Base-by-base conservation (phyloP, 2,113 vertebrate genomes). In the Leucoraja erinaceus region DNA sequence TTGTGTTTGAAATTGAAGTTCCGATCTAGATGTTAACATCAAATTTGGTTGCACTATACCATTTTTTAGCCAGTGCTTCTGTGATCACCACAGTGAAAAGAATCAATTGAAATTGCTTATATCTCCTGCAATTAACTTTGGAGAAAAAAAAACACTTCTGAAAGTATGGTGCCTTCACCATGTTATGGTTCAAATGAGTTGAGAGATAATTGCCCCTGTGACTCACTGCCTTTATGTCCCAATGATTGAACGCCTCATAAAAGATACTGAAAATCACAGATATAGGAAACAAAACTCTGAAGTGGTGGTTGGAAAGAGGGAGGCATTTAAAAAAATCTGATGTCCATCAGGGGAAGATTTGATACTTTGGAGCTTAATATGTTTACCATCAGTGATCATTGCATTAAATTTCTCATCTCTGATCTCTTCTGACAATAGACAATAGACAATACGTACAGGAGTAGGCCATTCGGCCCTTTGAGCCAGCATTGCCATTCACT, bases 81-180 rank as follows among this genome's bases (percentile, higher is more conserved):
- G 4, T 59, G 20, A 1, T 56, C 33, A 31, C 83, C n/a, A 18
- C 28, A 31, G 28, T 31, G 59, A 18, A 61, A n/a, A 88, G 59
- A 63, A 88, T 88, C 59, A 61, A 63, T 31, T 88, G 28, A 18
- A 63, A 88, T 88, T 88, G 59, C 83, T 88, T 61, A 8, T 4
- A 88, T 63, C 56, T 88, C 14, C 61, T 66, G 59, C 12, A 88
- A 88, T 88, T 88, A 88, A 88, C 83, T 63, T 88, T 63, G 28
- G 18, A 5, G 14, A 72, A 66, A 61, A 63, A 61, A 84, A 31
- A 18, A n/a, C 1, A 47, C 38, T 31, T 88, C 56, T 88, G 59
- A 88, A 31, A 28, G 59, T 31, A 88, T 66, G 12, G 83, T 25
- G 5, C 28, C 63, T 33, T 61, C 18, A 88, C 31, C 59, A 88